Evolutionary conservation across 37 sponge, comb jelly and placozoan genomes (phyloP).

Genomic region (Halisarca cf. caerulea): DNA sequence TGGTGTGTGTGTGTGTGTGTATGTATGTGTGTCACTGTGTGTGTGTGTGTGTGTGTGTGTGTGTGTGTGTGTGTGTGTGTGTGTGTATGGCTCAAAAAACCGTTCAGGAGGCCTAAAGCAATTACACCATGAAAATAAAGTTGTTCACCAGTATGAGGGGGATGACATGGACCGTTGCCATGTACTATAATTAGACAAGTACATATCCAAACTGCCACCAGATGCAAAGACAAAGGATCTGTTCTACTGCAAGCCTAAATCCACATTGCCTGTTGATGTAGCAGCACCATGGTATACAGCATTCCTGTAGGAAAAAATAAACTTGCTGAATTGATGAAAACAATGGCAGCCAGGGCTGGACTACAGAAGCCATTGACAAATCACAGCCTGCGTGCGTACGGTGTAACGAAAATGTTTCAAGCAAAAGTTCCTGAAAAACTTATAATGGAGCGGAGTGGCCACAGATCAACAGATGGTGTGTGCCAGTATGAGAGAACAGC

Average conservation of each 20-base stretch:
- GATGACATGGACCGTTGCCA: not conserved
- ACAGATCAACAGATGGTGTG: not conserved
- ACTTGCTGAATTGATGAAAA: not conserved
- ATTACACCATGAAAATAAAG: not conserved
- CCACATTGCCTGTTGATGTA: not conserved
- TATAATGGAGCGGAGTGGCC: conserved; percentile 6
- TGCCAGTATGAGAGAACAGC: not conserved
- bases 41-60: no score
- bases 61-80: no score
- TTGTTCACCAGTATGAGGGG: not conserved
- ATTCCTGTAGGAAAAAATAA: not conserved
- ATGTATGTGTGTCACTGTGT: no score
- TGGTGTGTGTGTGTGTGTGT: no score
- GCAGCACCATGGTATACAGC: conserved; percentile 5
- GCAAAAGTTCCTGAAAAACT: conserved; percentile 10
- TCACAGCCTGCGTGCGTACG: not conserved
- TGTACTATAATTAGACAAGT: not conserved
- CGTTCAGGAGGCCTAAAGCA: not conserved
- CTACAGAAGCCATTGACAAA: no score
- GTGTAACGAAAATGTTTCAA: not conserved
- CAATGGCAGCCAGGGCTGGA: no score
- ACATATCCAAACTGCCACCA: conserved; percentile 9
- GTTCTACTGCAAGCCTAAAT: not conserved
- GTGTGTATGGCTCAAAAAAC: conserved; percentile 9
- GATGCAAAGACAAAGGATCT: not conserved